phyloP scores from a whole-genome alignment of 2,888 invertebrate species.

The Sarcophaga caerulescens region DNA sequence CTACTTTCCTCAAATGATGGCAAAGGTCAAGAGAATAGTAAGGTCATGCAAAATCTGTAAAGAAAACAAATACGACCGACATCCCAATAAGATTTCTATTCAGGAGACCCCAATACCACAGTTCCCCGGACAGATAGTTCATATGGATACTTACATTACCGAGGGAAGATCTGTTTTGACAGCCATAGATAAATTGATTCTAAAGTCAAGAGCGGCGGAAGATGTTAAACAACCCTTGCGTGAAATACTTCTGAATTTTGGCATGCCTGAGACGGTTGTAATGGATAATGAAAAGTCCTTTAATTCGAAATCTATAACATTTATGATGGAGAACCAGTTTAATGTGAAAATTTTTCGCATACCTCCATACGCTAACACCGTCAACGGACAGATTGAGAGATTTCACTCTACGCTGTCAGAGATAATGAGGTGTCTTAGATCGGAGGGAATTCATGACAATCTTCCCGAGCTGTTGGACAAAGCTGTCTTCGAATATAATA shows the following conservation, averaged over 20 bases:
- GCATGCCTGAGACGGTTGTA: no score
- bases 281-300: no score
- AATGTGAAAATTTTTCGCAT: no score
- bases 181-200: background rate
- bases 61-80: conserved; percentile 14
- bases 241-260: no score
- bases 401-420: no score
- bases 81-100: background rate
- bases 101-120: background rate
- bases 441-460: no score
- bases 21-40: background rate
- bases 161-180: background rate
- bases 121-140: background rate
- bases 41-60: conserved; percentile 4
- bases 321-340: conserved; percentile 4
- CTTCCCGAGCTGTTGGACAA: no score
- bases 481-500: no score
- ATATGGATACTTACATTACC: background rate
- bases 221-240: background rate
- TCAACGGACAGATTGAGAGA: no score
- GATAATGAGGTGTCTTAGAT: no score
- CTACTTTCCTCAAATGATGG: no score
- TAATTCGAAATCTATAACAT: background rate
- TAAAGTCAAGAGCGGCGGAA: background rate
- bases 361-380: no score